Base-by-base conservation (phyloP, 2,113 vertebrate genomes). In the Columbina picui region DNA sequence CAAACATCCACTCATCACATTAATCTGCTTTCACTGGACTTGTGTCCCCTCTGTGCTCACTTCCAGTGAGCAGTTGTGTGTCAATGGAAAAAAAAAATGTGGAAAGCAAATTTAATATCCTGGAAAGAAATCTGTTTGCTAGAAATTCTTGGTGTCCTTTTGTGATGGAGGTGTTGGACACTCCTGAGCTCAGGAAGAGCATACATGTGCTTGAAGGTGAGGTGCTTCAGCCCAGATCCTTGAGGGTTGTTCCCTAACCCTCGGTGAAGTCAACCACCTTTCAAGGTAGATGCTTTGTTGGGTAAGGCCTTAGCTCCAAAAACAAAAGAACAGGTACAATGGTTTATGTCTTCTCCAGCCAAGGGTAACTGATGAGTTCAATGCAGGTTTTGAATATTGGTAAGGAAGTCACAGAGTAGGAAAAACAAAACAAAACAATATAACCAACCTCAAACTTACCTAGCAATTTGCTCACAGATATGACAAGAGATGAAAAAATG, bases 271-370 rank as follows among this genome's bases (percentile, higher is more conserved):
- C 19, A 52, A 45, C 2, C 4, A 29, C 9, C 7, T 34, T 69
- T 70, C 36, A 50, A 68, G 8, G 16, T 22, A 25, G 29, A 25
- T 27, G 10, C 6, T 77, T 64, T 85, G 23, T 10, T 74, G 12
- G 27, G 22, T 53, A 64, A 30, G 27, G 4, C 8, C 12, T 61
- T 50, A 50, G 26, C 22, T 63, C 38, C 39, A 79, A 63, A 78
- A 83, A 9, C 5, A 38, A 75, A 64, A 38, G 12, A 41, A 29
- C 0, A 2, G 1, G 2, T 63, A 29, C 10, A 49, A 22, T 4
- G 61, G 10, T 9, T 74, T 45, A 55, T 47, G 38, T 20, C 10
- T 47, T 61, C 41, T 81, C 10, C 49, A 57, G 32, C 3, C 30
- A 50, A 85, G 79, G 17, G 15, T 23, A 79, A 47, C 26, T 19